phyloP scores from a whole-genome alignment of 2,113 vertebrate species.

The Cebus imitator region DNA sequence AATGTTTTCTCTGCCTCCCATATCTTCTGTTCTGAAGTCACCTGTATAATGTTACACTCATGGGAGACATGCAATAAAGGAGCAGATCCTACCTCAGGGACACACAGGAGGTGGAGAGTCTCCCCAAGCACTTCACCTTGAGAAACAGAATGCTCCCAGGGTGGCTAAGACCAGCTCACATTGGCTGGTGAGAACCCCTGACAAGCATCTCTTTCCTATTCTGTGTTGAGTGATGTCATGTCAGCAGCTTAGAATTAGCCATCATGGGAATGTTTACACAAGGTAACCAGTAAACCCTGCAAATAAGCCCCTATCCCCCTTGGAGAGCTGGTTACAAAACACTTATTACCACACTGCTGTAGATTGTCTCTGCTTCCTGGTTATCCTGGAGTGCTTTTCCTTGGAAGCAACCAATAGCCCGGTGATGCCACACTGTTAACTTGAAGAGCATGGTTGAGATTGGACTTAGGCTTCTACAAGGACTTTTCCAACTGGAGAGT shows the following conservation, averaged over 20 bases:
- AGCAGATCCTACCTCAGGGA: not conserved
- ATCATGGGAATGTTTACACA: not conserved
- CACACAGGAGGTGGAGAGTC: not conserved
- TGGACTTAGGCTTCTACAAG: rapidly evolving
- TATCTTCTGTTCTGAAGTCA: not conserved
- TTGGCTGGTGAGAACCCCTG: not conserved
- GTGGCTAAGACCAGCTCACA: not conserved
- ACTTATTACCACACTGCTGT: rapidly evolving
- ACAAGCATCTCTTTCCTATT: not conserved
- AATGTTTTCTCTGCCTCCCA: rapidly evolving
- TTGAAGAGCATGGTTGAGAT: rapidly evolving
- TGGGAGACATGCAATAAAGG: not conserved
- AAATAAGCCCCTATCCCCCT: rapidly evolving
- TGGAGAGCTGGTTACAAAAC: not conserved
- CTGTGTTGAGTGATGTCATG: rapidly evolving
- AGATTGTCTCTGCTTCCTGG: not conserved
- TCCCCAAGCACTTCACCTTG: not conserved
- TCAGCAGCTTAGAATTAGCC: not conserved
- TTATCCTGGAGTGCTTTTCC: rapidly evolving
- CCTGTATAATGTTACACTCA: rapidly evolving
- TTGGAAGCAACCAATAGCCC: not conserved
- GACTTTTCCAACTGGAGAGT: not conserved
- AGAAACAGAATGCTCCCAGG: too few relatives aligned
- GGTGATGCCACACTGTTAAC: too few relatives aligned
- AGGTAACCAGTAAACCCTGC: rapidly evolving